phyloP scores from a whole-genome alignment of 2,113 vertebrate genomes.

The Paedocypris sp. region DNA sequence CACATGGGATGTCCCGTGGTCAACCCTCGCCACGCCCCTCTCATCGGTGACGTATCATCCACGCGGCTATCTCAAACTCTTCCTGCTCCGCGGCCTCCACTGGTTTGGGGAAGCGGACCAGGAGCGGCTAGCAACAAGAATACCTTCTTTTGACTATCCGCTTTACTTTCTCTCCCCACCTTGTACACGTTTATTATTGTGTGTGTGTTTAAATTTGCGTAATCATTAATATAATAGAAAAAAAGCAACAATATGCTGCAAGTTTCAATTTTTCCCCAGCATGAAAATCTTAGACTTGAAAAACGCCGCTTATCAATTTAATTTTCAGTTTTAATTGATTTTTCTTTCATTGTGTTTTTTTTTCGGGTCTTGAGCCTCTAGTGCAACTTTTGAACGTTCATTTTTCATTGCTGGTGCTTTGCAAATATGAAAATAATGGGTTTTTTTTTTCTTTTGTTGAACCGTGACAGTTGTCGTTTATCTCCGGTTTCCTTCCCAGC shows the following conservation, averaged over 20 bases:
- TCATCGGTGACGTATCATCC: slow-evolving; percentile 8
- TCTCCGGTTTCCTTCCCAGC: too few relatives aligned
- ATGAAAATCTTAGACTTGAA: too few relatives aligned
- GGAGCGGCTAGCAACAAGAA: neutral
- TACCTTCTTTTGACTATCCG: slow-evolving; percentile 36
- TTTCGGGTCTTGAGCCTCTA: too few relatives aligned
- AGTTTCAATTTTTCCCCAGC: neutral
- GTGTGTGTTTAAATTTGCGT: neutral
- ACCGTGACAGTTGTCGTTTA: too few relatives aligned
- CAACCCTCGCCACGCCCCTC: slow-evolving; percentile 24
- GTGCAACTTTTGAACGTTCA: too few relatives aligned
- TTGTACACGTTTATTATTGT: neutral
- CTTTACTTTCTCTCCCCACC: neutral
- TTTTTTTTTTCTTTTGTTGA: too few relatives aligned
- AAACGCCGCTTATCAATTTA: too few relatives aligned
- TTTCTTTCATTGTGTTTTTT: too few relatives aligned
- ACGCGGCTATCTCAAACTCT: neutral
- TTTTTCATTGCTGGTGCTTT: too few relatives aligned
- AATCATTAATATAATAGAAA: slow-evolving; percentile 6
- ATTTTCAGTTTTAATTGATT: too few relatives aligned
- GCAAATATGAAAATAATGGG: too few relatives aligned
- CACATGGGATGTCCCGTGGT: slow-evolving; percentile 35
- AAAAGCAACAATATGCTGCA: slow-evolving; percentile 4
- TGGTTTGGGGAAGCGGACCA: neutral
- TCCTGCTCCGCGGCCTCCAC: neutral